Percentiles rank a stretch among this genome's conserved stretches.
These are phyloP conservation scores for Trichonephila clavipes DNA, from an alignment of 1,140 invertebrate species.

Conservation along the genomic window DNA sequence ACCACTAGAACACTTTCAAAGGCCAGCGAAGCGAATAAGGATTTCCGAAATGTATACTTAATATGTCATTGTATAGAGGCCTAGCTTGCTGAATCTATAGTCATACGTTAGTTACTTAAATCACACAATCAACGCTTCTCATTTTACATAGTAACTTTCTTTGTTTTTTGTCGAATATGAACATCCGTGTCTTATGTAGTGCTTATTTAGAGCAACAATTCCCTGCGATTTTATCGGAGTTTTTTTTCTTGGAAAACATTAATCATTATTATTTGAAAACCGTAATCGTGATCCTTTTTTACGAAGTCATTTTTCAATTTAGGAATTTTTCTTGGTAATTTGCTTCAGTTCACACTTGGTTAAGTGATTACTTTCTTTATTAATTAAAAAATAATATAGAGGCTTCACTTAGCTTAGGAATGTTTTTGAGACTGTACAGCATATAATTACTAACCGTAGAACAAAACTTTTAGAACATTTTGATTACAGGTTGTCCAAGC, in stretches of 20 bases:
- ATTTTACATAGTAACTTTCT: not conserved
- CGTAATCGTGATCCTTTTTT: constrained; percentile 2
- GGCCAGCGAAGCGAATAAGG: too few relatives aligned
- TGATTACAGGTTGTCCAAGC: constrained; percentile 4
- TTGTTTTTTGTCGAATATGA: not conserved
- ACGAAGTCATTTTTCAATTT: constrained; percentile 6
- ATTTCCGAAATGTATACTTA: too few relatives aligned
- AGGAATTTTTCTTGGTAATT: not conserved
- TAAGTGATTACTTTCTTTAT: not conserved
- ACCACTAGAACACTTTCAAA: too few relatives aligned
- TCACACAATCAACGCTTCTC: too few relatives aligned
- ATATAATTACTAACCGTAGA: not conserved
- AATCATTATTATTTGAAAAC: constrained; percentile 21
- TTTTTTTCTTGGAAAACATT: not conserved
- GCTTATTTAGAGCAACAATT: not conserved
- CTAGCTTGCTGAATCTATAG: too few relatives aligned
- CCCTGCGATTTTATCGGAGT: not conserved
- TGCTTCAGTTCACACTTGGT: not conserved
- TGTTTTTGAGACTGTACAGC: not conserved
- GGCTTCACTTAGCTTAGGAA: not conserved
- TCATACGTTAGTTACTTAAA: too few relatives aligned
- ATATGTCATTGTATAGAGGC: too few relatives aligned
- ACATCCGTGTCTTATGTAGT: not conserved
- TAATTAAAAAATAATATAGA: not conserved
- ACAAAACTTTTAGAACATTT: not conserved